Evolutionary conservation across 2,888 invertebrate species (phyloP), one percentile per base, ranked within the genome.

Genomic region (Autographa gamma): DNA sequence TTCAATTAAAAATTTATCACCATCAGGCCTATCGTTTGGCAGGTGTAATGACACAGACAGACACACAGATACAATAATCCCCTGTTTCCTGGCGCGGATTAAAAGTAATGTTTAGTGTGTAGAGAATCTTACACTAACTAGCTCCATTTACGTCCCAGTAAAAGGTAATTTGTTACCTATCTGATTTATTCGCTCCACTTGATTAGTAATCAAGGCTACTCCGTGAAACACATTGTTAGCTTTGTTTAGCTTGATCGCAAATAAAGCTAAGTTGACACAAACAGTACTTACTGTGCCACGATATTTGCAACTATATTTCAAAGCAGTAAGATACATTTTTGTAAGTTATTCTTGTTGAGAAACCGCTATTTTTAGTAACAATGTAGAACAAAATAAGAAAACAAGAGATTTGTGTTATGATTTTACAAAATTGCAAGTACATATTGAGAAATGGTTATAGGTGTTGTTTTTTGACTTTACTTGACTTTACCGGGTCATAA

Each of bases 181-280:
- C 72, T 81, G 73, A 80, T 80, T 71, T 81, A 73, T 78, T 66
- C 81, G 38, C 72, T 71, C 56, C 38, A 52, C 66, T 67, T 71
- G 67, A 76, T 78, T 73, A 76, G 59, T 71, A 75, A 80, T 71
- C 66, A 76, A 78, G 76, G 61, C 43, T 67, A 48, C 56, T 60
- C 56, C 19, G 58, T 63, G 69, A 73, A 71, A 71, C 18, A 74
- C 18, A 68, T 58, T 62, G 56, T 61, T 69, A 65, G 63, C 54
- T 71, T n/a, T 41, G 18, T 19, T 56, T 59, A 52, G 31, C 60
- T 64, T 25, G 13, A n/a, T 7, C 32, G 0, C 32, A 18, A n/a
- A 65, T 14, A 48, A 43, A 48, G n/a, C n/a, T 31, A 34, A 13
- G 11, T 59, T 41, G 32, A 19, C 68, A 63, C 65, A 60, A 62